A percentile compares a stretch with the other conserved stretches of the same genome.
These are phyloP conservation scores for Magallana ariakensis DNA, from an alignment of 1,140 invertebrate species.

Conservation along the genomic window DNA sequence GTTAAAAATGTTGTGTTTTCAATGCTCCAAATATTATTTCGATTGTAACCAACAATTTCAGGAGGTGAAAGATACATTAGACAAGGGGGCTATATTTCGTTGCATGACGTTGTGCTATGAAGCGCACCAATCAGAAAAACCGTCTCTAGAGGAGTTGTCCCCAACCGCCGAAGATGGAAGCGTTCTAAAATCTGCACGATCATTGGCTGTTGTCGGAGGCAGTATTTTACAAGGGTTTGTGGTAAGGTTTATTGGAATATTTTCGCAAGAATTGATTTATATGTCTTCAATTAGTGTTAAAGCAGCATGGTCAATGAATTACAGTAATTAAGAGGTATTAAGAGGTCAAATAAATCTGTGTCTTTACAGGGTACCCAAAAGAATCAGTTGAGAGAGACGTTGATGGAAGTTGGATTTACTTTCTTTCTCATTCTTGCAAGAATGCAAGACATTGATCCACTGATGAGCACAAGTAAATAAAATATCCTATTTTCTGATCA, in stretches of 20 bases:
- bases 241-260: constrained; percentile 56
- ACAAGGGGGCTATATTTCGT: constrained; percentile 77
- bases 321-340: too few relatives aligned
- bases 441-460: constrained; percentile 77
- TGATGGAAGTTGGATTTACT: constrained; percentile 77
- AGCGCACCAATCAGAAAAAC: constrained; percentile 75
- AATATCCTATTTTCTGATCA: neutral
- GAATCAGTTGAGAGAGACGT: constrained; percentile 73
- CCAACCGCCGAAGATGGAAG: constrained; percentile 50
- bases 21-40: neutral
- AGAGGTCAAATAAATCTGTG: too few relatives aligned
- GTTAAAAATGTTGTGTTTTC: too few relatives aligned
- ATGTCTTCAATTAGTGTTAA: neutral
- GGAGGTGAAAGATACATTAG: constrained; percentile 79
- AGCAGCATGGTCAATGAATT: too few relatives aligned
- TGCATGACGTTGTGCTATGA: constrained; percentile 77
- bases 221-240: constrained; percentile 74
- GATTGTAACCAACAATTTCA: constrained; percentile 50
- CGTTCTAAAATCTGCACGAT: constrained; percentile 75
- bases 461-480: constrained; percentile 67
- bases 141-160: constrained; percentile 65
- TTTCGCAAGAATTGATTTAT: neutral
- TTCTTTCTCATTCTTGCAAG: constrained; percentile 77
- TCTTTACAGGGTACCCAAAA: constrained; percentile 68
- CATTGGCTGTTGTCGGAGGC: constrained; percentile 74